A percentile compares a stretch with the other conserved stretches of the same genome.
phyloP scores from a whole-genome alignment of 2,113 vertebrate genomes.

The Drymodes brunneopygia region DNA sequence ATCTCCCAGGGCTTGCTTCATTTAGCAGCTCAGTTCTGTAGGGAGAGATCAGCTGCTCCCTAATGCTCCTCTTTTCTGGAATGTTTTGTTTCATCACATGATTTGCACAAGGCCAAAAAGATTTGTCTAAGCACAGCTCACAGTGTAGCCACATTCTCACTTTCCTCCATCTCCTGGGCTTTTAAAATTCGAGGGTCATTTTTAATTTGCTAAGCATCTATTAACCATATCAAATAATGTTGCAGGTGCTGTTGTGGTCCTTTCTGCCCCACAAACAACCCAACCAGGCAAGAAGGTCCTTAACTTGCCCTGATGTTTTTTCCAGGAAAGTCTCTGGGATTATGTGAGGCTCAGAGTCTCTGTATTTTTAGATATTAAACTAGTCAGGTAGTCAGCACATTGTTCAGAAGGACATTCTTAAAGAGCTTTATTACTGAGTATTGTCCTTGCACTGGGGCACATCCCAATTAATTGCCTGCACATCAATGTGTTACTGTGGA shows the following conservation, averaged over 20 bases:
- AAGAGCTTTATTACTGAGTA: background rate
- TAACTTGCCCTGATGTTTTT: background rate
- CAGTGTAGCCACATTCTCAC: background rate
- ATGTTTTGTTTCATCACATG: background rate
- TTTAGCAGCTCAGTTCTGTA: background rate
- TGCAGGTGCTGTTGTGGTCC: background rate
- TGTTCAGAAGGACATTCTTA: background rate
- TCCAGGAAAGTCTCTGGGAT: background rate
- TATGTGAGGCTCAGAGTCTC: background rate
- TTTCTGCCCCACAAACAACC: background rate
- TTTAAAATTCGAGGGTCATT: background rate
- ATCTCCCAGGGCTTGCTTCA: background rate
- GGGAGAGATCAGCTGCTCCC: background rate
- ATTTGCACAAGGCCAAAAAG: background rate
- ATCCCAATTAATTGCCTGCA: background rate
- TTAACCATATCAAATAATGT: background rate
- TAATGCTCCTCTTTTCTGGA: background rate
- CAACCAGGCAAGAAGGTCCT: background rate
- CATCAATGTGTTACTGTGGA: background rate
- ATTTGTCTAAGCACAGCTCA: background rate
- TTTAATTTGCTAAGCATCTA: background rate
- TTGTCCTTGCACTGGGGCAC: constrained; percentile 12
- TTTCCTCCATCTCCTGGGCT: background rate
- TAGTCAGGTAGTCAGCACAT: background rate
- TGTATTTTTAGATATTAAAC: background rate